Conservation (phyloP, 2,888 invertebrate species). For the Slavum lentiscoides region DNA sequence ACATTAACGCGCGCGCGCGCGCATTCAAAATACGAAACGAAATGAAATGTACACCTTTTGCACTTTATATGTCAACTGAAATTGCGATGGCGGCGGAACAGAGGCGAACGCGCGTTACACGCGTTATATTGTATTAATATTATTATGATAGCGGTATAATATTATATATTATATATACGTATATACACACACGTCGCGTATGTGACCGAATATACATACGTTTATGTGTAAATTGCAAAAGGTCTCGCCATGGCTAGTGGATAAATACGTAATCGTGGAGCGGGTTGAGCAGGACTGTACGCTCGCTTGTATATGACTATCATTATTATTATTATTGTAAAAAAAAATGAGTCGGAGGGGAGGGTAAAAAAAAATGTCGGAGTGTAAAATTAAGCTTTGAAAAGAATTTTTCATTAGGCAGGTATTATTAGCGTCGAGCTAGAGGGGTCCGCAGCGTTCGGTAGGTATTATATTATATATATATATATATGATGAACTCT, state of each 20-base stretch:
- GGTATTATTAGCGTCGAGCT: constrained; percentile 40
- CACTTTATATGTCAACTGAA: constrained; percentile 48
- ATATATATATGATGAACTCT: constrained; percentile 33
- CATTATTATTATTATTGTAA: not conserved
- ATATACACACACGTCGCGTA: not conserved
- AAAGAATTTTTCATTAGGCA: constrained; percentile 52
- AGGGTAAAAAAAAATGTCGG: constrained; percentile 9
- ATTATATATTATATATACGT: no score
- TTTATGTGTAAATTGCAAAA: constrained; percentile 7
- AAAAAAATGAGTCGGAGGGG: not conserved
- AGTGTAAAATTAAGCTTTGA: constrained; percentile 50
- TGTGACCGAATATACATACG: constrained; percentile 9
- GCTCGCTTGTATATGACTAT: not conserved
- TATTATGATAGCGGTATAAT: not conserved
- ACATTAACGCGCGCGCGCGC: not conserved
- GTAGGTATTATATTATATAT: no score
- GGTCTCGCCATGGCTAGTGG: constrained; percentile 17
- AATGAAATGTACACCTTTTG: constrained; percentile 21
- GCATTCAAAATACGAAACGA: not conserved
- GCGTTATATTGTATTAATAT: not conserved
- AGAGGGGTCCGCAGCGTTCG: not conserved
- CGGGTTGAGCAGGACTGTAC: not conserved
- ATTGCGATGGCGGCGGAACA: not conserved
- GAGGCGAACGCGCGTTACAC: not conserved
- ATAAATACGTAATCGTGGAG: not conserved